These are phyloP conservation scores for Cecropterus lyciades DNA, from an alignment of 1,140 invertebrate species.

Conservation along the genomic window DNA sequence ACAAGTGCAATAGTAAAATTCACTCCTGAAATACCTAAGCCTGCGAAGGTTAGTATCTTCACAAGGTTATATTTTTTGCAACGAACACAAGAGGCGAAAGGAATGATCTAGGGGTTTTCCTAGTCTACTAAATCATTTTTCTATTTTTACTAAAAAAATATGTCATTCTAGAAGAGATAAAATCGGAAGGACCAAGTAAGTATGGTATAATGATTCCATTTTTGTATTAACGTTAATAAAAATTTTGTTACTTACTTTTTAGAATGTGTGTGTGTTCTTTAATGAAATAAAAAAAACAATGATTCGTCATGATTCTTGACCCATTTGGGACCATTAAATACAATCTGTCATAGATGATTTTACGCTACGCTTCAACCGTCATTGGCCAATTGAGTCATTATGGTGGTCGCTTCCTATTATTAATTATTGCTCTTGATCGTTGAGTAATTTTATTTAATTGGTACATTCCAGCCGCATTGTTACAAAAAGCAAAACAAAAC, in stretches of 20 bases:
- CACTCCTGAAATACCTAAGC: background rate
- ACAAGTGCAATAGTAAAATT: too few species aligned
- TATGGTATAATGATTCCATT: too few species aligned
- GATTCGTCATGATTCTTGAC: constrained; percentile 8
- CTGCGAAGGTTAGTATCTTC: background rate
- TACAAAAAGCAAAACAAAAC: constrained; percentile 21
- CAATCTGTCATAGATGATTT: constrained; percentile 16
- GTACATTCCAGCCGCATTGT: constrained; percentile 44
- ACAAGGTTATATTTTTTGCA: constrained; percentile 1
- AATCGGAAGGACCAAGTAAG: too few species aligned
- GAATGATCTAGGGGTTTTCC: background rate
- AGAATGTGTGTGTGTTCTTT: too few species aligned
- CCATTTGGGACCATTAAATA: constrained; percentile 3
- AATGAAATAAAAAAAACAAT: too few species aligned
- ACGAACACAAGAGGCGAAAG: background rate
- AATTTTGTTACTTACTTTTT: too few species aligned
- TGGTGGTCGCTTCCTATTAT: constrained; percentile 49
- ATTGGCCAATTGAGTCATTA: constrained; percentile 66
- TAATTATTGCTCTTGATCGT: constrained; percentile 66
- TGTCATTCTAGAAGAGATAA: background rate
- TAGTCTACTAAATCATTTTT: background rate
- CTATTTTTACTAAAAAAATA: background rate
- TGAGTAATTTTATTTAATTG: constrained; percentile 58
- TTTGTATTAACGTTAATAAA: too few species aligned
- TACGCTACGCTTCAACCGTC: constrained; percentile 48